Evolutionary conservation across 92 coral and sea anemone species (phyloP), one percentile per base, ranked within the genome.

Genomic region (Chrysogorgia sp.): DNA sequence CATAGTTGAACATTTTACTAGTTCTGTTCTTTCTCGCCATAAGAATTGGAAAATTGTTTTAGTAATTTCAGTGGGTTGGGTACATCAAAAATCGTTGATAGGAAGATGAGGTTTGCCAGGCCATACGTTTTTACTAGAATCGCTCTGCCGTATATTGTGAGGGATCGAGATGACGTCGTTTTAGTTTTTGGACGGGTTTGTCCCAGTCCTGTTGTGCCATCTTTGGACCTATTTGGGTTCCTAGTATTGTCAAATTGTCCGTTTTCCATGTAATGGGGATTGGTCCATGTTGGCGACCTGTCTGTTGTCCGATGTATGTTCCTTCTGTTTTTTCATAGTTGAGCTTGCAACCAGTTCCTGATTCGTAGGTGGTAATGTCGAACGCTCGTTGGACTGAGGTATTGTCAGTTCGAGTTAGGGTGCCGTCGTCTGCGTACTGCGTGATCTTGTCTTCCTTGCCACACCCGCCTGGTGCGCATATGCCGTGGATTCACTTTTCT

Each of bases 141-240:
- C 9, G 26, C 67, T 29, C 24, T 60, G 31, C 35, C 67, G 7
- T 6, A 12, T 19, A 60, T 2, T 6, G 67, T 9, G 29, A 60
- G 33, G 31, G 17, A 9, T 13, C 67, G 32, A 4, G 19, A 2
- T 4, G 33, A 29, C 37, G 31, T 22, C n/a, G 4, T 24, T 60
- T 14, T 4, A 24, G n/a, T 60, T 31, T 60, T 3, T 9, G 34
- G 9, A 60, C 4, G 6, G 26, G 23, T 22, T 60, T 10, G 32
- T 29, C 67, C 67, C 67, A 60, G 35, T 60, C n/a, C 35, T 60
- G 67, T 4, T 29, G 5, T 4, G 4, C 22, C 67, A 60, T 60
- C 7, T 24, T 6, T 14, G 17, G 3, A 4, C 67, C 67, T 4
- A 60, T 60, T 60, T 25, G 5, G 2, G 67, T 60, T 22, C 67